These are phyloP conservation scores for Aplysia californica DNA, from an alignment of 1,140 invertebrate species.

Conservation along the genomic window DNA sequence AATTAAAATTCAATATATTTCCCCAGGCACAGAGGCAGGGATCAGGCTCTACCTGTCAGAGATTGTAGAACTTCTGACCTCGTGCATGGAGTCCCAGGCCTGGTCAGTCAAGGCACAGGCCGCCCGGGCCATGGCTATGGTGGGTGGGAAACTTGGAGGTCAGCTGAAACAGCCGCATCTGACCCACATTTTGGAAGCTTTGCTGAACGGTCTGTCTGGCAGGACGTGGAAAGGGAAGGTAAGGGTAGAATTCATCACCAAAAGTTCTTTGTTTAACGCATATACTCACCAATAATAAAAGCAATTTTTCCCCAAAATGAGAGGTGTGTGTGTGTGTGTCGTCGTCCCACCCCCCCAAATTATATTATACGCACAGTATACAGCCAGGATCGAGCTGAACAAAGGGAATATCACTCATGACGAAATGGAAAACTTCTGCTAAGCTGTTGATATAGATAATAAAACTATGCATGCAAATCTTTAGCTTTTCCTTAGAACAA, in stretches of 20 bases:
- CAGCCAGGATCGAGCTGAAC: too few relatives aligned
- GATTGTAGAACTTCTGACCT: constrained; percentile 78
- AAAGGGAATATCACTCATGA: too few relatives aligned
- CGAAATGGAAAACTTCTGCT: too few relatives aligned
- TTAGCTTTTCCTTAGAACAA: too few relatives aligned
- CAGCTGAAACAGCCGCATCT: constrained; percentile 77
- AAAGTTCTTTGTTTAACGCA: background rate
- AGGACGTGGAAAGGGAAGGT: constrained; percentile 89
- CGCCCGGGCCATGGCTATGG: constrained; percentile 82
- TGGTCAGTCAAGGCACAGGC: constrained; percentile 90
- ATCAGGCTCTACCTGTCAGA: constrained; percentile 81
- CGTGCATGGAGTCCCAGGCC: constrained; percentile 80
- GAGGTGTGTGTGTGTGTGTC: too few relatives aligned
- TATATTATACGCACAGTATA: too few relatives aligned
- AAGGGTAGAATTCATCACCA: background rate
- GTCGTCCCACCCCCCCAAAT: too few relatives aligned
- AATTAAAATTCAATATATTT: too few relatives aligned
- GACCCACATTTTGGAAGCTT: constrained; percentile 75
- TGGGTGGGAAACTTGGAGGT: constrained; percentile 80
- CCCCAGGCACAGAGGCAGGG: constrained; percentile 80
- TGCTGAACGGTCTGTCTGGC: constrained; percentile 81
- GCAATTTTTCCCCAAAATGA: too few relatives aligned
- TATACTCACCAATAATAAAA: background rate
- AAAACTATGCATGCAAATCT: too few relatives aligned
- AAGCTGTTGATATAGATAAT: too few relatives aligned